These are phyloP conservation scores for Pantherophis guttatus DNA, from an alignment of 2,113 vertebrate genomes.

Conservation along the genomic window DNA sequence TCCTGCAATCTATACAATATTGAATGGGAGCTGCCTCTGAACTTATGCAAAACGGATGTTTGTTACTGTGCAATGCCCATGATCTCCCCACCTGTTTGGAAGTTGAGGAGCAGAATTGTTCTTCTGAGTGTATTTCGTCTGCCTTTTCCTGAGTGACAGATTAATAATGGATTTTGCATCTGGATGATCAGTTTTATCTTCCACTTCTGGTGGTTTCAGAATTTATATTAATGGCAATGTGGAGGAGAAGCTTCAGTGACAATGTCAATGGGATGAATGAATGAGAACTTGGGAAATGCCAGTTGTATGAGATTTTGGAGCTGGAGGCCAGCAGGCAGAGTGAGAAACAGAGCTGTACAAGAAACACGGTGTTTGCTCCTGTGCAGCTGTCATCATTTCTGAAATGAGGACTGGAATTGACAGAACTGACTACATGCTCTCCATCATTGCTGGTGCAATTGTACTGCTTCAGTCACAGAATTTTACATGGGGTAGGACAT, in stretches of 20 bases:
- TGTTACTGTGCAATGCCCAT: not conserved
- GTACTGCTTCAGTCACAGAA: not conserved
- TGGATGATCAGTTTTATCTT: not conserved
- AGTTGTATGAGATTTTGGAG: conserved; percentile 39
- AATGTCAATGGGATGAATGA: conserved; percentile 38
- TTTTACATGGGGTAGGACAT: not conserved
- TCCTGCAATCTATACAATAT: not conserved
- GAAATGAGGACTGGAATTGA: conserved; percentile 43
- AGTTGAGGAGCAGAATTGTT: not conserved
- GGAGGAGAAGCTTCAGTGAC: conserved; percentile 49
- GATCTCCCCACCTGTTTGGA: not conserved
- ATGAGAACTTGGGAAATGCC: conserved; percentile 42
- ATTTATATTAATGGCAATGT: conserved; percentile 28
- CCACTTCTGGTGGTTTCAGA: conserved; percentile 15
- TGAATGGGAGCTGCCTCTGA: not conserved
- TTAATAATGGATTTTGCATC: not conserved
- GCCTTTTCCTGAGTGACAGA: not conserved
- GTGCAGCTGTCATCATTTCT: conserved; percentile 53
- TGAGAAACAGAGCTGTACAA: conserved; percentile 3
- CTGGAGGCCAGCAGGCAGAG: conserved; percentile 42
- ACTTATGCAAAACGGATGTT: not conserved
- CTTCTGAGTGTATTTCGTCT: conserved; percentile 20
- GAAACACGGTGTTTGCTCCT: conserved; percentile 43
- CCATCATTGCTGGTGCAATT: not conserved
- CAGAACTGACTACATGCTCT: conserved; percentile 30